These are phyloP conservation scores for Perizoma flavofasciatum DNA, from an alignment of 2,888 invertebrate genomes.

Conservation along the genomic window DNA sequence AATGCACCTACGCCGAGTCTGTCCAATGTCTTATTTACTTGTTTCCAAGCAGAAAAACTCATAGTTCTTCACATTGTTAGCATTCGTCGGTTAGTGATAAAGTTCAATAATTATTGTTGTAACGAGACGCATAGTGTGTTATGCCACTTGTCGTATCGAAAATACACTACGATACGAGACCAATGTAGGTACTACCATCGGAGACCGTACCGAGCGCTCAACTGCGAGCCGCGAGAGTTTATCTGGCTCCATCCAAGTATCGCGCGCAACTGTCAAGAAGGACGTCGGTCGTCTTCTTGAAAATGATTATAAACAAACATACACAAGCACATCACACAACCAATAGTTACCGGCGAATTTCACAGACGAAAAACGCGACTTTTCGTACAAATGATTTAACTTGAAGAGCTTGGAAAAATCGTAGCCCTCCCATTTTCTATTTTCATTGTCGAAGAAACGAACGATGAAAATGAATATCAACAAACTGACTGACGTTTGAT, in stretches of 20 bases:
- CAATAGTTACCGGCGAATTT: constrained; percentile 1
- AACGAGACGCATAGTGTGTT: constrained; percentile 48
- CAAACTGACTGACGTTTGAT: no score
- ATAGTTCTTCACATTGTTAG: constrained; percentile 54
- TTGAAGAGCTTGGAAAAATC: neutral
- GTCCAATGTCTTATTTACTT: constrained; percentile 47
- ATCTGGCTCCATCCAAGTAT: constrained; percentile 36
- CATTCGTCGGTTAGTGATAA: constrained; percentile 51
- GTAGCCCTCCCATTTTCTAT: constrained; percentile 14
- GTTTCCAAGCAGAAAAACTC: constrained; percentile 43
- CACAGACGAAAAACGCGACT: constrained; percentile 2
- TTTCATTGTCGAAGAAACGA: neutral
- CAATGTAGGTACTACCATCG: constrained; percentile 32
- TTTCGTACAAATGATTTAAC: neutral
- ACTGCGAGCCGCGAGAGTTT: constrained; percentile 37
- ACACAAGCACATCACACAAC: constrained; percentile 11
- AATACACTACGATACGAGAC: constrained; percentile 47
- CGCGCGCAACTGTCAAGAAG: constrained; percentile 42
- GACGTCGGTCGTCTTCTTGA: constrained; percentile 38
- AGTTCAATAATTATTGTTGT: constrained; percentile 62
- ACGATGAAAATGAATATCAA: no score
- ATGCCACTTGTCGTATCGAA: constrained; percentile 39
- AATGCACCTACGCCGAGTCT: constrained; percentile 57
- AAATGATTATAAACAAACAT: constrained; percentile 34
- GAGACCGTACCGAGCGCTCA: constrained; percentile 43